phyloP scores from a whole-genome alignment of 53 echinoderm and acorn worm species.

The Arbacia lixula region DNA sequence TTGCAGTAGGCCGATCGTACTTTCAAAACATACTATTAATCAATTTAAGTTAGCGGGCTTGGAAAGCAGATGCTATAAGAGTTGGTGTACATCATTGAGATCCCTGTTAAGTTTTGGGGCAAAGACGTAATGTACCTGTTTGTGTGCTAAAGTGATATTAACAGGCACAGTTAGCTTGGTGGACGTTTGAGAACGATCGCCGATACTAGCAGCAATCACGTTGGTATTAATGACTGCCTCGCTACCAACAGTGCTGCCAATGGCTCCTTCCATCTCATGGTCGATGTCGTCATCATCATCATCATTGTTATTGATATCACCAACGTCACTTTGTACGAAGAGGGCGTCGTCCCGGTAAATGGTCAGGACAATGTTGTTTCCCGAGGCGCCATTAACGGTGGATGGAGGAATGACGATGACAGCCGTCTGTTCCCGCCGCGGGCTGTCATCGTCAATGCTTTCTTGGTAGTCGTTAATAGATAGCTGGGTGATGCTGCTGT shows the following conservation, averaged over 20 bases:
- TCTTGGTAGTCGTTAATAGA: background rate
- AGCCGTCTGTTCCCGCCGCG: no score
- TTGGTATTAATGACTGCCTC: background rate
- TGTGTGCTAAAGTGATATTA: background rate
- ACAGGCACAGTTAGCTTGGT: background rate
- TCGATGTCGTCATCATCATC: background rate
- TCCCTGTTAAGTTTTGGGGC: no score
- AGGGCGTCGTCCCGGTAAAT: background rate
- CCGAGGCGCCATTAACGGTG: background rate
- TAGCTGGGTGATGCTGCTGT: background rate
- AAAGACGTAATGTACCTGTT: background rate
- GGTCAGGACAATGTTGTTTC: background rate
- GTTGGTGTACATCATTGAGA: no score
- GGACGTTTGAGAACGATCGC: background rate
- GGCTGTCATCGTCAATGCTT: background rate
- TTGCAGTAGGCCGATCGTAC: no score
- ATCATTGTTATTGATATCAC: no score
- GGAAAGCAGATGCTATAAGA: no score
- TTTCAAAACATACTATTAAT: no score
- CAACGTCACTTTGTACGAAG: background rate
- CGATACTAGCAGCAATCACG: background rate
- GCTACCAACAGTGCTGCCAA: no score
- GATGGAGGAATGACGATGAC: background rate
- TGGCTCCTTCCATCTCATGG: no score
- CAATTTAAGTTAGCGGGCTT: no score